Evolutionary conservation across 2,113 vertebrate species (phyloP).

Genomic region (Pogonocichla stellata): DNA sequence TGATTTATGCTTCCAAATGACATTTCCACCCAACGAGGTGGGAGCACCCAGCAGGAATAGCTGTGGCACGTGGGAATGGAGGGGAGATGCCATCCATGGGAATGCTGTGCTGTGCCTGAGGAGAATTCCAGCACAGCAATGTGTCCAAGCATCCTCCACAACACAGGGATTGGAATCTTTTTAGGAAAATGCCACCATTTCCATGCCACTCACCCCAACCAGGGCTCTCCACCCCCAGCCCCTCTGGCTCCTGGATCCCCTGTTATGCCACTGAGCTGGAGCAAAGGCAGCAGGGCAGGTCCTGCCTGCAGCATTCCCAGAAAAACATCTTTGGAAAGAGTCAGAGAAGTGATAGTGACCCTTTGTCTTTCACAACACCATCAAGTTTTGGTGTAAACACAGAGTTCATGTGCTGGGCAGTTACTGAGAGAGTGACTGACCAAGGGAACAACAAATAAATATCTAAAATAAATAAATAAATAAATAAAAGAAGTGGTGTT

Average conservation of each 20-base stretch:
- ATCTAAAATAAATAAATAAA: not conserved
- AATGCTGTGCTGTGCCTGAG: not conserved
- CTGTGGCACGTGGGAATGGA: not conserved
- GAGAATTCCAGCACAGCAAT: not conserved
- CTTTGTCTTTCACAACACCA: constrained; percentile 34
- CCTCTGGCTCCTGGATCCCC: not conserved
- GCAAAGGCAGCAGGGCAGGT: not conserved
- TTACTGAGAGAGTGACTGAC: not conserved
- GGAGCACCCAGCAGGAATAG: not conserved
- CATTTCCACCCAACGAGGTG: not conserved
- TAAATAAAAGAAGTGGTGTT: not conserved
- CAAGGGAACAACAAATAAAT: constrained; percentile 26
- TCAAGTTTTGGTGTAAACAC: constrained; percentile 17
- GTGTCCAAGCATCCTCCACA: accelerated
- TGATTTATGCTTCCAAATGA: not conserved
- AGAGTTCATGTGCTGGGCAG: constrained; percentile 4
- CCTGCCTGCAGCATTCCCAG: not conserved
- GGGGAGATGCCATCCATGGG: not conserved
- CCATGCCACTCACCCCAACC: not conserved
- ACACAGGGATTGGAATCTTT: accelerated
- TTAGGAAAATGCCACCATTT: not conserved
- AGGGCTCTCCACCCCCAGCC: not conserved
- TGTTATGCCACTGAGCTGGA: accelerated
- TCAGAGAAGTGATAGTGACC: not conserved
- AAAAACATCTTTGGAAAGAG: not conserved